Conservation (phyloP, 1,140 invertebrate genomes). For the Littorina saxatilis region DNA sequence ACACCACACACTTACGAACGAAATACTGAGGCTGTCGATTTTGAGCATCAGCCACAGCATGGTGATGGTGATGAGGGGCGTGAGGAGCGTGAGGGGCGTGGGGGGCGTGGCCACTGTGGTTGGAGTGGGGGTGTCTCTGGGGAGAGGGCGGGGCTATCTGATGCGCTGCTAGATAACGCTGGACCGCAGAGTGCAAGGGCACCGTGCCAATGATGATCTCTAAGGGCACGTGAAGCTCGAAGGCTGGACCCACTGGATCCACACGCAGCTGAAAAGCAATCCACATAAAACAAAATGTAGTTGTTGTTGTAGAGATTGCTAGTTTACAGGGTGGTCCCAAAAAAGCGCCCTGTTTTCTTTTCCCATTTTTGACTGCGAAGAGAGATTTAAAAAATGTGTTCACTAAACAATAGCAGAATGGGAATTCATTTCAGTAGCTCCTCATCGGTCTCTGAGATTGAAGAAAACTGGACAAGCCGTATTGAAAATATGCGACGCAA, state of each 20-base stretch:
- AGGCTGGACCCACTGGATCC: slow-evolving; percentile 65
- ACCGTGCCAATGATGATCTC: slow-evolving; percentile 67
- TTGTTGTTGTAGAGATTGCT: too few species aligned
- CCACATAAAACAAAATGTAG: too few species aligned
- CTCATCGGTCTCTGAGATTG: too few species aligned
- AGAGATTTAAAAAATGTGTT: too few species aligned
- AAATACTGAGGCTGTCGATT: background rate
- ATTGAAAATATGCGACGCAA: too few species aligned
- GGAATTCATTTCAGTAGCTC: too few species aligned
- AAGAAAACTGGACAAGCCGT: too few species aligned
- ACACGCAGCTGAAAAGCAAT: slow-evolving; percentile 58
- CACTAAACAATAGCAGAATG: too few species aligned
- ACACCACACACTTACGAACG: background rate
- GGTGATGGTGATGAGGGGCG: background rate
- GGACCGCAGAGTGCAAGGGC: slow-evolving; percentile 52
- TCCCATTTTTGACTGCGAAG: too few species aligned
- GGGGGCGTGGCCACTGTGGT: background rate
- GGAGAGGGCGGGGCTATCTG: slow-evolving; percentile 33
- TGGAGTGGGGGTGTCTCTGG: background rate
- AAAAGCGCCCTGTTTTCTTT: too few species aligned
- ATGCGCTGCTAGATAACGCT: slow-evolving; percentile 41
- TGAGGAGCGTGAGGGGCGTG: background rate
- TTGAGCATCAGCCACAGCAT: too few species aligned
- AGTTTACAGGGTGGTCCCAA: too few species aligned
- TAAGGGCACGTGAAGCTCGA: slow-evolving; percentile 65